Evolutionary conservation across 2,113 vertebrate genomes (phyloP), one percentile per base, ranked within the genome.

Genomic region (Onychostruthus taczanowskii): DNA sequence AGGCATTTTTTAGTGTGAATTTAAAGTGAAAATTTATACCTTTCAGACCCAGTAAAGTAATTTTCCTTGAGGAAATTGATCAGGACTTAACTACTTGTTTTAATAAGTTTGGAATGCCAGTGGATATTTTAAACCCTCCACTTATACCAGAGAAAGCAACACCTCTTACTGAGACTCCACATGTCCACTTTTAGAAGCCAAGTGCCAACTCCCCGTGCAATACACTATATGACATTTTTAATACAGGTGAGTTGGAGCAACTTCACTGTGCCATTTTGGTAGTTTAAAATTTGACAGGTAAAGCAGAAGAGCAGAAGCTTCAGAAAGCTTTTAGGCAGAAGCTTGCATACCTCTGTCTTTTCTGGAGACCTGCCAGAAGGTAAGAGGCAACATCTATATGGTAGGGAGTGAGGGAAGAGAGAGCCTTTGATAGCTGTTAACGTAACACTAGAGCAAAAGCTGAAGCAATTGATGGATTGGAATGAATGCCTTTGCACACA

Each of bases 401-500:
- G 62, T 64, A 67, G 64, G 58, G 85, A 87, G 62, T 22, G 61
- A 82, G 78, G 72, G 84, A 85, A 85, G 53, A 92, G 44, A 1
- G 0, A 87, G 37, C 16, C 41, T 92, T 80, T 70, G 67, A 72
- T 46, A 76, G 80, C 53, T 85, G 58, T 74, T 84, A 91, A 58
- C 0, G 8, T 84, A 85, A 94, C 87, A 94, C 72, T 67, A 91
- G 81, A 95, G 69, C 64, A 94, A 92, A 86, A 94, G 91, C 91
- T 94, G 91, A 89, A 92, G 67, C 83, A 75, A 75, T 64, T 67
- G 78, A 87, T 85, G 89, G 94, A 93, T 91, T 95, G 88, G 87
- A 90, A 96, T 94, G 66, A 94, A 93, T 97, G 94, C 74, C 66
- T 94, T 89, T 96, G 94, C 88, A 95, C 95, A 97, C 94, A 94